Evolutionary conservation across 1,140 invertebrate genomes (phyloP), one percentile per base, ranked within the genome.

Genomic region (Bradynema listronoti): DNA sequence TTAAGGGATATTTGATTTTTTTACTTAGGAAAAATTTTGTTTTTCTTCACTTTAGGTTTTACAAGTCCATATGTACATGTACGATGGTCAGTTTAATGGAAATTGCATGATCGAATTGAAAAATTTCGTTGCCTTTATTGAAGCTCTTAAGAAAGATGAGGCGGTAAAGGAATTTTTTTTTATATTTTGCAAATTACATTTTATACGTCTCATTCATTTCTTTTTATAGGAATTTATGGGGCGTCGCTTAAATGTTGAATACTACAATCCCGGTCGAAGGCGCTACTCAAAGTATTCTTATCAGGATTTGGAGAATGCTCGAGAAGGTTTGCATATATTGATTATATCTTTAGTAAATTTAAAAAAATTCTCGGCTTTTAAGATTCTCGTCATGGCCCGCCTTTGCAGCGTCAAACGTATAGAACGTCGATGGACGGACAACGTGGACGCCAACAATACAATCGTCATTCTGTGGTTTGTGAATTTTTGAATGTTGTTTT

Each of bases 111-210:
- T 50, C n/a, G 3, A 19, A 25, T n/a, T 27, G 3, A 50, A n/a
- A n/a, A 27, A 32, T 50, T n/a, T 50, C 34, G 47, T 30, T n/a
- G 4, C 4, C 34, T 24, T 50, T 25, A 27, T 50, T 4, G 47
- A 50, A 32, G 19, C 34, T 25, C 47, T 50, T 25, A 5, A 27
- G 14, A 50, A 24, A n/a, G 47, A 50, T 50, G 47, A 32, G n/a
- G 4, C 29, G 47, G 47, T 50, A 39, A 39, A 39, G 36, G 11
- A 11, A 11, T 39, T 39, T 39, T 39, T 39, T 11, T 11, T 39
- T 39, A 39, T 39, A 11, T 39, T 39, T 39, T 11, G 36, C 36
- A 39, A 39, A 11, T 39, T 11, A 39, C 11, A 39, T 39, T 39
- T 11, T 11, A 11, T 39, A 39, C 36, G 19, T 11, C 36, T 39